Evolutionary conservation across 2,113 vertebrate genomes (phyloP).

Genomic region (Chunga burmeisteri): DNA sequence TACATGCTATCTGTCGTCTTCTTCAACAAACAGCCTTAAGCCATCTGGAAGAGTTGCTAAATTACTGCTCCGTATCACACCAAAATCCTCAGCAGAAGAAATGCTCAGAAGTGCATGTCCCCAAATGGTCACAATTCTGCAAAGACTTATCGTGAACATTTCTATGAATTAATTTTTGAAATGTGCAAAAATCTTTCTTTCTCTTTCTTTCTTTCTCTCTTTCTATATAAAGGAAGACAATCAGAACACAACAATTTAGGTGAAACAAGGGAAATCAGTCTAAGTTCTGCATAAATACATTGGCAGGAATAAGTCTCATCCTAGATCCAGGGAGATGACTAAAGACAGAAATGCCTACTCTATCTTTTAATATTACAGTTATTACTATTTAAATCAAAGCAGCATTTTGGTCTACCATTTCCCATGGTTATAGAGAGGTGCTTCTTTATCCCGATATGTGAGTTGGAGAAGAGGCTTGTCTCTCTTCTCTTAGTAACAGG

Average conservation of each 20-base stretch:
- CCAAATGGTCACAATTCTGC: background rate
- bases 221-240: background rate
- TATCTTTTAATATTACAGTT: background rate
- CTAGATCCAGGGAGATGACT: background rate
- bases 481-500: background rate
- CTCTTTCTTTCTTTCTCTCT: rapidly evolving
- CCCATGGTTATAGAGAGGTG: background rate
- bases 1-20: background rate
- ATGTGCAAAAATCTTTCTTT: background rate
- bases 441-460: background rate
- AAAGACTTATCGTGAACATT: background rate
- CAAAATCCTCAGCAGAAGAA: background rate
- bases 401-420: background rate
- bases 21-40: conserved; percentile 7
- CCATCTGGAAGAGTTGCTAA: background rate
- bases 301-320: background rate
- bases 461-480: background rate
- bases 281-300: background rate
- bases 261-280: background rate
- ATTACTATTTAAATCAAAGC: background rate
- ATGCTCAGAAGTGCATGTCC: background rate
- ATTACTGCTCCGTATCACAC: background rate
- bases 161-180: background rate
- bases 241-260: background rate
- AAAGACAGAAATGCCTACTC: background rate